Evolutionary conservation across 2,888 invertebrate species (phyloP), one percentile per base, ranked within the genome.

Genomic region (Petrolisthes manimaculis): DNA sequence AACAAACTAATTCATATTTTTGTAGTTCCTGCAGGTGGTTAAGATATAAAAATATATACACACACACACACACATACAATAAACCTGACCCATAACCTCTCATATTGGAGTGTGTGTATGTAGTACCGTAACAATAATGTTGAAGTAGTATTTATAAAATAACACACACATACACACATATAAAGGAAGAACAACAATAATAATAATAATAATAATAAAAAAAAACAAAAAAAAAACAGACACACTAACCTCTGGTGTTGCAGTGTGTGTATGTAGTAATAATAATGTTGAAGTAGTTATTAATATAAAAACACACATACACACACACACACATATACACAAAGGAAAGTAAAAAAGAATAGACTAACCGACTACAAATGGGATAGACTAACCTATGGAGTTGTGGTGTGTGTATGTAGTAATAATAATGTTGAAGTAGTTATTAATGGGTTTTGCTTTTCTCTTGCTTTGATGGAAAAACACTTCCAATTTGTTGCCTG

Each of bases 271-370:
- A 90, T 37, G 90, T 85, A 37, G 90, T 89, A 51, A 90, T 86
- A 54, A 90, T 86, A n/a, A 90, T 83, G 5, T 80, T 77, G 84
- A 90, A 90, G 51, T 85, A 86, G 74, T 90, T 90, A 67, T 90
- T 88, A 6, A 88, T 79, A 37, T 37, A 37, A 37, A 37, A 37
- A 37, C 37, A 37, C 2, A 37, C 37, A 37, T 37, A 37, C 37
- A 37, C 37, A 37, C 2, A 37, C 37, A 37, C 37, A 37, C 37
- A 37, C 37, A 37, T 37, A 37, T 37, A 37, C 37, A 37, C 37
- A 37, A 37, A 37, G 37, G 37, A 37, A 37, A 0, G 37, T 37
- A 37, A 37, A 37, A 37, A 37, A 37, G n/a, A 37, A 1, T 37
- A 37, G 1, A 37, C 37, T 37, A 37, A 37, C 37, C 0, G 51